Base-by-base conservation (phyloP, 92 coral and sea anemone species). In the Porites lobata region DNA sequence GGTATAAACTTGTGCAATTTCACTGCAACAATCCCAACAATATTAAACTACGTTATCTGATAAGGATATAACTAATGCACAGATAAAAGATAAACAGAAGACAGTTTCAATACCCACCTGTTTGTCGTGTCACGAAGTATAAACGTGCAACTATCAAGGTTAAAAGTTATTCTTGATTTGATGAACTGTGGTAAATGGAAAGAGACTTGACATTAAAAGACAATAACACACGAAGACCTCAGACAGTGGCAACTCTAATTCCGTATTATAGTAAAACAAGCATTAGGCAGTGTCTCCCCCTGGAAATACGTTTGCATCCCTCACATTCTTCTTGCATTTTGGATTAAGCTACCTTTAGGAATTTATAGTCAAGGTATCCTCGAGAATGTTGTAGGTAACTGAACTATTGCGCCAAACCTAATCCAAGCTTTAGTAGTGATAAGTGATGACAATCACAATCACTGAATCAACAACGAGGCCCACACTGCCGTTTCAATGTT, bases 1-100 rank as follows among this genome's bases (percentile, higher is more conserved):
- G 5, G 91, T 89, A 59, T 78, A 83, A 10, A 93, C 66, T 77
- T 90, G 91, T 1, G 93, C 96, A 63, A 93, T 93, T 82, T 90
- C 89, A 53, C 96, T 93, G 47, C 17, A 77, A 64, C 64, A 22
- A 50, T 43, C 6, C 11, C n/a, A 18, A 15, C 32, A 1, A 14
- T 50, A 18, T 18, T 50, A 64, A 20, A 38, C 9, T 14, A 4
- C 21, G 1, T 62, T 11, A 18, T 62, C 47, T 38, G 0, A 38
- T 38, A 38, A 68, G 32, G 26, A 9, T 65, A 65, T 4, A 14
- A 65, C 14, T 59, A 74, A 13, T 58, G 68, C 8, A 13, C 9
- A 1, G 7, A 1, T 7, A 3, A 32, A 10, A 14, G 32, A 53
- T 26, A 11, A 67, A 38, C 47, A 18, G 9, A 6, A 18, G 7